phyloP scores from a whole-genome alignment of 2,113 vertebrate species.

The Ondatra zibethicus region DNA sequence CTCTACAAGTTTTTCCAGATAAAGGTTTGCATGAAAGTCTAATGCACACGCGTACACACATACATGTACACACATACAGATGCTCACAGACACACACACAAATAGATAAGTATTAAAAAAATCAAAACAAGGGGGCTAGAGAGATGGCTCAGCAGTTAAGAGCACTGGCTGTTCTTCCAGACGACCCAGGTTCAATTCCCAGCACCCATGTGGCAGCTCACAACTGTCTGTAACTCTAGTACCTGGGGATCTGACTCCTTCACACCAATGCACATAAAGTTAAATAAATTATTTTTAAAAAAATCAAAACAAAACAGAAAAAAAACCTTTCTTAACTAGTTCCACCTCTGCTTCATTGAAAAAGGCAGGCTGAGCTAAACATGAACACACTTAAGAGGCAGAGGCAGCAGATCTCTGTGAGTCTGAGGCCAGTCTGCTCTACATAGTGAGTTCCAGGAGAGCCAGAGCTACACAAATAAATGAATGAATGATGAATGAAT shows the following conservation, averaged over 20 bases:
- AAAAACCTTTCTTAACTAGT: background rate
- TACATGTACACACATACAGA: background rate
- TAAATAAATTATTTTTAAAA: too few species aligned
- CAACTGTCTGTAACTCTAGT: too few species aligned
- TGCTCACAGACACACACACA: background rate
- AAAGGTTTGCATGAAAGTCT: background rate
- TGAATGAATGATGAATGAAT: too few species aligned
- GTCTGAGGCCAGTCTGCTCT: background rate
- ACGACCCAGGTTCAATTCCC: too few species aligned
- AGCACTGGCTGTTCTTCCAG: too few species aligned
- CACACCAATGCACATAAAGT: too few species aligned
- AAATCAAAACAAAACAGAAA: background rate
- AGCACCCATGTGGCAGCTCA: too few species aligned
- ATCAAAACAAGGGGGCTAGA: too few species aligned
- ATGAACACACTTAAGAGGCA: background rate
- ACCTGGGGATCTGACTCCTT: too few species aligned
- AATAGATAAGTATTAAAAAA: background rate
- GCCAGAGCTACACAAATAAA: background rate
- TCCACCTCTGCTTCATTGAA: background rate
- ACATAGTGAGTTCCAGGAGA: background rate
- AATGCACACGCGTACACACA: background rate
- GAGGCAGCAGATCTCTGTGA: background rate
- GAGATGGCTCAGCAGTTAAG: too few species aligned
- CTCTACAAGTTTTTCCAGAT: background rate
- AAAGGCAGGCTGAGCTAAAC: background rate